Base-by-base conservation (phyloP, 2,113 vertebrate genomes). In the Turdus rufiventris region DNA sequence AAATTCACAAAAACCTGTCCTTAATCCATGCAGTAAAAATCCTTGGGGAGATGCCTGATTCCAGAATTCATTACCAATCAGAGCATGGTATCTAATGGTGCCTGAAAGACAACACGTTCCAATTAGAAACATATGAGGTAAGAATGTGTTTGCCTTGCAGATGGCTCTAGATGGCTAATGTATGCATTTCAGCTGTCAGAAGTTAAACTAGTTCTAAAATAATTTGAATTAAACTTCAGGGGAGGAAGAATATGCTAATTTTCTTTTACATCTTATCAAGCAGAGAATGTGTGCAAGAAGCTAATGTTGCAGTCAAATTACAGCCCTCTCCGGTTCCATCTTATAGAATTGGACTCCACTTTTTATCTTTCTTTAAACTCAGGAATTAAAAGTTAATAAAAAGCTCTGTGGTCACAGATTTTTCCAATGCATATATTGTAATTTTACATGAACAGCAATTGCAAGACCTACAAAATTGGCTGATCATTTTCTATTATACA, bases 101-200 rank as follows among this genome's bases (percentile, higher is more conserved):
- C 66, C 86, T 87, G 80, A 87, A 84, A 94, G 80, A 89, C 70
- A 94, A 57, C 73, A 78, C 3, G 0, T 93, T 89, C 73, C 58
- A 81, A 57, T 87, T 89, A 87, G 60, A 92, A 92, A 67, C 70
- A 68, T 67, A 42, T 17, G 58, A 92, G 33, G 34, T 85, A 94
- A 82, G 45, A 96, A 75, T 29, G 57, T 81, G 31, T 78, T 91
- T 95, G 88, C 89, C 83, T 94, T 95, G 75, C 88, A 96, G 86
- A 93, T 96, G 89, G 91, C 40, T 94, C 20, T 85, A 74, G 53
- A 61, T 68, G 57, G 70, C 38, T 94, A 89, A 94, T 95, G 57
- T 85, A 92, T 92, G 84, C 92, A 81, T 93, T 96, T 94, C 85
- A 89, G 38, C 86, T 96, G 83, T 76, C 84, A 94, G 73, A 87